phyloP scores from a whole-genome alignment of 2,113 vertebrate genomes.

The Hymenochirus boettgeri region DNA sequence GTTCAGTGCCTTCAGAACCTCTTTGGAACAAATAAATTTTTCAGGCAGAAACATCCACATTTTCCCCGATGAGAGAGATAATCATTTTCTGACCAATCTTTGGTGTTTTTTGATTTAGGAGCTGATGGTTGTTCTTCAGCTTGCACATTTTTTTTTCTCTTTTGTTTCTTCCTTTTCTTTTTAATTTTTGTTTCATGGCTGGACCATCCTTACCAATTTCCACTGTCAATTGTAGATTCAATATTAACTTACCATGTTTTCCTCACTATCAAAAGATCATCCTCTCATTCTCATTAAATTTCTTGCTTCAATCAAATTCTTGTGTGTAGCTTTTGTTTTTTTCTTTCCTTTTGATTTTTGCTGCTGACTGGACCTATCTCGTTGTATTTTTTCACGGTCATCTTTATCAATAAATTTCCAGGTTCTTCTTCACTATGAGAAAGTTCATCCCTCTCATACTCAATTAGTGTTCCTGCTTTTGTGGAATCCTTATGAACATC shows the following conservation, averaged over 20 bases:
- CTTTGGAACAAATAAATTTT: slow-evolving; percentile 81
- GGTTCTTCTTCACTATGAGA: not conserved
- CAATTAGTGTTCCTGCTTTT: too few relatives aligned
- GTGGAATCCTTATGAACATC: not conserved
- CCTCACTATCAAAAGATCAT: not conserved
- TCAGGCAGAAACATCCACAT: slow-evolving; percentile 79
- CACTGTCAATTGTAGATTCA: not conserved
- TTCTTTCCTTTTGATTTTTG: too few relatives aligned
- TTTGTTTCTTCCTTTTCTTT: slow-evolving; percentile 59
- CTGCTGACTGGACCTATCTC: not conserved
- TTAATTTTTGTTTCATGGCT: slow-evolving; percentile 6
- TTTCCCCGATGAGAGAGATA: slow-evolving; percentile 51
- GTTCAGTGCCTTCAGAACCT: slow-evolving; percentile 78
- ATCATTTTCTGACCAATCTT: slow-evolving; percentile 75
- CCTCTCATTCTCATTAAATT: not conserved
- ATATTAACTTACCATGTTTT: not conserved
- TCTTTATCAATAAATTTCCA: not conserved
- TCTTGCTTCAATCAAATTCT: not conserved
- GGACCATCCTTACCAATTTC: not conserved
- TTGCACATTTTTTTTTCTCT: slow-evolving; percentile 44
- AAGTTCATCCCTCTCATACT: not conserved
- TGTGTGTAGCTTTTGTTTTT: slow-evolving; percentile 27
- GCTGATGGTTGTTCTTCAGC: slow-evolving; percentile 36
- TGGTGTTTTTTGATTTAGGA: slow-evolving; percentile 56
- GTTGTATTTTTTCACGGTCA: not conserved